Evolutionary conservation across 1,140 invertebrate genomes (phyloP).

Genomic region (Dreissena rostriformis): DNA sequence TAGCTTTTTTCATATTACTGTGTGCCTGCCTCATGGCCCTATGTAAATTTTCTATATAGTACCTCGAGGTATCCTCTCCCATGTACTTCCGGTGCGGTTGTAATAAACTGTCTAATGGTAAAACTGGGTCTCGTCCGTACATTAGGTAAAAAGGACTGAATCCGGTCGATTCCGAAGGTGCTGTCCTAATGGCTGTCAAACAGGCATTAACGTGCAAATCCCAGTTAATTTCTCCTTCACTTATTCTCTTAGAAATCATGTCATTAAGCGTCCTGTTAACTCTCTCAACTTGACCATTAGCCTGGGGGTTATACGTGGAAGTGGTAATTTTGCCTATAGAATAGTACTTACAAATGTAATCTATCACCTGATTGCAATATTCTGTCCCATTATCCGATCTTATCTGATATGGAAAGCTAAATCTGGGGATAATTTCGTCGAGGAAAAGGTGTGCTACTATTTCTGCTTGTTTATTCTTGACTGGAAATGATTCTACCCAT

Average conservation of each 20-base stretch:
- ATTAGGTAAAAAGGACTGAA: constrained; percentile 11
- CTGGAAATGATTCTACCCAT: constrained; percentile 25
- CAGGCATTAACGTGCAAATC: background rate
- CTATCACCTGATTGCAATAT: constrained; percentile 19
- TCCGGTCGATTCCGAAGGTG: constrained; percentile 11
- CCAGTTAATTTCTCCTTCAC: constrained; percentile 18
- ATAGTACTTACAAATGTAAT: background rate
- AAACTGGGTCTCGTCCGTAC: constrained; percentile 2
- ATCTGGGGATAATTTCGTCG: constrained; percentile 26
- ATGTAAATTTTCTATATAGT: constrained; percentile 6
- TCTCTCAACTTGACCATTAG: constrained; percentile 1
- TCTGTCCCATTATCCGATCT: background rate
- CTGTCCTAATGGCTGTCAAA: background rate
- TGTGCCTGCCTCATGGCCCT: constrained; percentile 23
- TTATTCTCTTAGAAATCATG: constrained; percentile 22
- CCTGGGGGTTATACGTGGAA: constrained; percentile 4
- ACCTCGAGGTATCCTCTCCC: constrained; percentile 20
- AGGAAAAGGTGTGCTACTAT: constrained; percentile 9
- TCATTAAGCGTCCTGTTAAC: constrained; percentile 13
- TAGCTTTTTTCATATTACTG: constrained; percentile 15
- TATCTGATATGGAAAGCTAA: background rate
- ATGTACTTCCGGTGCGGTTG: background rate
- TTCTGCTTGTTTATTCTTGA: constrained; percentile 30
- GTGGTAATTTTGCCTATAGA: constrained; percentile 10
- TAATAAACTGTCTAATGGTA: constrained; percentile 28